A percentile compares a stretch with the other conserved stretches of the same genome.
These are phyloP conservation scores for Sciurus vulgaris DNA, from an alignment of 2,797 vertebrate genomes.

Conservation along the genomic window DNA sequence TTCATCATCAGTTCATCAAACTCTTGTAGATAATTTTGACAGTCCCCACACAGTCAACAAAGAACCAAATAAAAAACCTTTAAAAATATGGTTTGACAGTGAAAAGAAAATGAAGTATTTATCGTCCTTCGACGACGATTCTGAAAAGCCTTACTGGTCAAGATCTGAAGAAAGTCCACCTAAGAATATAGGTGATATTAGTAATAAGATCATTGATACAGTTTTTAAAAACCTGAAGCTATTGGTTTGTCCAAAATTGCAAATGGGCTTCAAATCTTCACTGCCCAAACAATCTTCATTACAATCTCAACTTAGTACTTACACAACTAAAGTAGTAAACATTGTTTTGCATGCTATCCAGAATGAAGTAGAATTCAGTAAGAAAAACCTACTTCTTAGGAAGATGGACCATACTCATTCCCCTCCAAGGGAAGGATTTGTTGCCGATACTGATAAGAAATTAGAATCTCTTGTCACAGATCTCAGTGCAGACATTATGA, in stretches of 20 bases:
- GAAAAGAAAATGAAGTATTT: conserved; percentile 81
- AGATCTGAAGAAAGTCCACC: conserved; percentile 31
- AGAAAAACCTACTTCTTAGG: background rate
- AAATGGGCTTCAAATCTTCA: conserved; percentile 34
- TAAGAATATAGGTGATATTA: conserved; percentile 42
- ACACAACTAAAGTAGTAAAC: conserved; percentile 78
- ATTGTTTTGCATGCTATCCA: conserved; percentile 79
- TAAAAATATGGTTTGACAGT: conserved; percentile 77
- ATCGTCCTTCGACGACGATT: conserved; percentile 42
- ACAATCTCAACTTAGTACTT: conserved; percentile 72
- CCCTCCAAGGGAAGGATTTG: background rate
- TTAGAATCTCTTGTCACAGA: conserved; percentile 10
- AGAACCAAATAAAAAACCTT: conserved; percentile 16
- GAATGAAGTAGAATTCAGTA: conserved; percentile 64
- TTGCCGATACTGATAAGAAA: conserved; percentile 8
- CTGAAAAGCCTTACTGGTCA: background rate
- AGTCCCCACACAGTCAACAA: background rate
- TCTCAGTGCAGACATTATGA: conserved; percentile 40
- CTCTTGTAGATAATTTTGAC: conserved; percentile 18
- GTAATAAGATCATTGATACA: conserved; percentile 61
- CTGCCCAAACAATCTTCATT: conserved; percentile 51
- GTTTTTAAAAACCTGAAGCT: conserved; percentile 75
- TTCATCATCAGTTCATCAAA: conserved; percentile 48
- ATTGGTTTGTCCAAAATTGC: conserved; percentile 76
- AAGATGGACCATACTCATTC: background rate